Evolutionary conservation across 2,888 invertebrate species (phyloP), one percentile per base, ranked within the genome.

Genomic region (Tetragonula carbonaria): DNA sequence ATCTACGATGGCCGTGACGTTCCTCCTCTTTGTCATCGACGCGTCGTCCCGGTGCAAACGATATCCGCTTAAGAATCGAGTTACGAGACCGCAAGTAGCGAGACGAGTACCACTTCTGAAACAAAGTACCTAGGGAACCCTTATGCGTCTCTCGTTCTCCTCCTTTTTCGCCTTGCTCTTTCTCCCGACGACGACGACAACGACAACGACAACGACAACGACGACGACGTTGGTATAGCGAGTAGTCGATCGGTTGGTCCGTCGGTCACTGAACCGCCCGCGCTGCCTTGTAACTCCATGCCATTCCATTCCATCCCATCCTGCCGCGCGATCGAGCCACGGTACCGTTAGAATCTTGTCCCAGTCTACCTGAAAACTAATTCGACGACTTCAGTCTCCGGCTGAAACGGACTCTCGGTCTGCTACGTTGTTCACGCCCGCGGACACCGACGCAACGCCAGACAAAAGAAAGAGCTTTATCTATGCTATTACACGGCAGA

Each of bases 241-340:
- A 74, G 76, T 74, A 85, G 81, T 90, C 84, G 85, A 85, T 93
- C 92, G 92, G 91, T 93, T 91, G 91, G 92, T 92, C 92, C 92
- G 92, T 93, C 93, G 93, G 93, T 93, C 93, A 93, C 91, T 93
- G 93, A 93, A 93, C 93, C 93, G 93, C 90, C 87, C 92, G 91
- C 92, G 91, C 86, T 85, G 88, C 84, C 91, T 91, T 91, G 90
- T 90, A 91, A 86, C 91, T 83, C 86, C 89, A 86, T 89, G 87
- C 92, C 92, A 90, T 88, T 90, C 90, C 90, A 38, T 38, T 45
- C 57, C 57, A 86, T 91, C 86, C 87, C 90, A 87, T 88, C 90
- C 89, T 87, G 82, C 72, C 66, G 23, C 82, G 79, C 90, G 88
- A 91, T 91, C 91, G 89, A 90, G 90, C 87, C 33, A 14, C 72